Evolutionary conservation across 2,113 vertebrate species (phyloP).

Genomic region (Takifugu bimaculatus): DNA sequence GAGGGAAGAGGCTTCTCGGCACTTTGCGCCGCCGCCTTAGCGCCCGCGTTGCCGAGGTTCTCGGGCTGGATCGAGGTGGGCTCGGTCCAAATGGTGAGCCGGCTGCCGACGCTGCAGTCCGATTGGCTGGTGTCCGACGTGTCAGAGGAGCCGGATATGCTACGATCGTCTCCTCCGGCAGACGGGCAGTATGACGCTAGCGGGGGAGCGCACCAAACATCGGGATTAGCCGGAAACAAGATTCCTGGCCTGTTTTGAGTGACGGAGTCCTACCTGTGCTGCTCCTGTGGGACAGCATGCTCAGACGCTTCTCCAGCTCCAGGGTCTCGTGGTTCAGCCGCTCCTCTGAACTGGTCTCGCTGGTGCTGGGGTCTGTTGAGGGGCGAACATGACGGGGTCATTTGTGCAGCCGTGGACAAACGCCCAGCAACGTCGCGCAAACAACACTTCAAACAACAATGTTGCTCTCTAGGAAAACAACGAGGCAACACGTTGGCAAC

Average conservation of each 20-base stretch:
- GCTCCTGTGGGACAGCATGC: constrained; percentile 83
- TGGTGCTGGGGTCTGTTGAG: constrained; percentile 74
- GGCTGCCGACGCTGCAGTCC: constrained; percentile 82
- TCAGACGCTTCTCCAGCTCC: constrained; percentile 90
- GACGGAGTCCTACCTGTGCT: constrained; percentile 77
- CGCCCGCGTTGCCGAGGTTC: constrained; percentile 38
- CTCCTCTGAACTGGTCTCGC: constrained; percentile 76
- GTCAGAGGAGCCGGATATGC: constrained; percentile 87
- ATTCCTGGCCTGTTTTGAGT: background rate
- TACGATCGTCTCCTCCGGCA: constrained; percentile 79
- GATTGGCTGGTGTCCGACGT: constrained; percentile 89
- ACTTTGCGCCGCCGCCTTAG: constrained; percentile 66
- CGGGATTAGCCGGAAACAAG: no score
- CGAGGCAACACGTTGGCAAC: background rate
- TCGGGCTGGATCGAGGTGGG: constrained; percentile 71
- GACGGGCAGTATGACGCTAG: constrained; percentile 52
- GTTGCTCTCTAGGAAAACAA: background rate
- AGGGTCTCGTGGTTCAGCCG: constrained; percentile 84
- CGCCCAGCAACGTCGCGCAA: background rate
- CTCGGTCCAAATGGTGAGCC: constrained; percentile 82
- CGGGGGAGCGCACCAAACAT: no score
- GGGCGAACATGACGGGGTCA: background rate
- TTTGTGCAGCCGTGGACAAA: no score
- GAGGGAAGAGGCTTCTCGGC: constrained; percentile 70
- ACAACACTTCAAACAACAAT: no score